phyloP scores from a whole-genome alignment of 2,888 invertebrate genomes.

The Sycophila texana region DNA sequence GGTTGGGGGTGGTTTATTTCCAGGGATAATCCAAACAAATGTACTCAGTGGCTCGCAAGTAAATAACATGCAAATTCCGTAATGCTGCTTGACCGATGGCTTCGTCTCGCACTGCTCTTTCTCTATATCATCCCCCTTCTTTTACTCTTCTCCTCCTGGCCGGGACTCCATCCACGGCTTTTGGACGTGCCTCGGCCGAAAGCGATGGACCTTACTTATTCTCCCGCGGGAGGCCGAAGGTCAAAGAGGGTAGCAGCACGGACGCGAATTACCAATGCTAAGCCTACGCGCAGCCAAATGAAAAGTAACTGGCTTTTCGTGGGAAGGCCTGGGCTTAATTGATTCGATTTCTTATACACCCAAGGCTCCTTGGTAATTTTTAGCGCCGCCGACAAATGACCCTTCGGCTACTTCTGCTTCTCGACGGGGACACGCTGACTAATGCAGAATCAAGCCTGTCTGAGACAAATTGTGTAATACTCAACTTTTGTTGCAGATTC shows the following conservation, averaged over 20 bases:
- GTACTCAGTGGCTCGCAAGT: conserved; percentile 73
- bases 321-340: conserved; percentile 33
- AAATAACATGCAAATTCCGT: conserved; percentile 76
- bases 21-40: conserved; percentile 76
- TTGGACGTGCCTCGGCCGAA: conserved; percentile 39
- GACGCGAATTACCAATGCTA: conserved; percentile 43
- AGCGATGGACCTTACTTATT: conserved; percentile 53
- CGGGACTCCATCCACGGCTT: conserved; percentile 1
- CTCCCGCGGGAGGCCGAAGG: conserved; percentile 27
- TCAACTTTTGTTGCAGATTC: background rate
- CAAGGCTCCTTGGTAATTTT: conserved; percentile 27
- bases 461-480: background rate
- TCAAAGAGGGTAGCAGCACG: background rate
- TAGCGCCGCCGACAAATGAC: background rate
- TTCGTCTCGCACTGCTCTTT: conserved; percentile 62
- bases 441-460: background rate
- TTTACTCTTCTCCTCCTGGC: background rate
- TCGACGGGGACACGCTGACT: background rate
- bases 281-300: conserved; percentile 36
- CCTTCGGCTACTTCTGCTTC: background rate
- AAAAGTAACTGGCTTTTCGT: conserved; percentile 45
- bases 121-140: background rate
- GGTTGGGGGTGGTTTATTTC: conserved; percentile 73
- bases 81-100: conserved; percentile 76
- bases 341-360: conserved; percentile 31